Evolutionary conservation across 2,888 invertebrate genomes (phyloP).

Genomic region (Diplazon laetatorius): DNA sequence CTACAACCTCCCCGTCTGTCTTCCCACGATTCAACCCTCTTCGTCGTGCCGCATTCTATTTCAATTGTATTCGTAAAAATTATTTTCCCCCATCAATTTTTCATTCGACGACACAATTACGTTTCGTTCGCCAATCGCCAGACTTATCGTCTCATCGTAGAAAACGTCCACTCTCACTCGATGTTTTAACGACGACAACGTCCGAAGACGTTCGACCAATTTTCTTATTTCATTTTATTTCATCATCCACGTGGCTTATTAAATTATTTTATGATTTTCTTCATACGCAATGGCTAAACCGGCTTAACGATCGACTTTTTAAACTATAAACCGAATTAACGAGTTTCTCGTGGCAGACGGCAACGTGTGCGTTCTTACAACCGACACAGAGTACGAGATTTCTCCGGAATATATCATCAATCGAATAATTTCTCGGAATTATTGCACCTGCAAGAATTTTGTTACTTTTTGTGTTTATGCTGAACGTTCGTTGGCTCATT

Average conservation of each 20-base stretch:
- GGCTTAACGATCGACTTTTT: slow-evolving; percentile 31
- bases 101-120: neutral
- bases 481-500: neutral
- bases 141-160: too few relatives aligned
- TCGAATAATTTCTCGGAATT: neutral
- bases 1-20: slow-evolving; percentile 14
- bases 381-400: neutral
- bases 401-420: neutral
- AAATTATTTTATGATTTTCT: slow-evolving; percentile 28
- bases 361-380: slow-evolving; percentile 1
- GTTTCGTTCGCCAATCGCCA: neutral
- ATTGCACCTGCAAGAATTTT: neutral
- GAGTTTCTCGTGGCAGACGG: slow-evolving; percentile 28
- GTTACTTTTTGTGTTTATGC: neutral
- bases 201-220: neutral
- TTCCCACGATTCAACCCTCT: neutral
- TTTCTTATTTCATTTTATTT: slow-evolving; percentile 20
- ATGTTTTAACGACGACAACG: slow-evolving; percentile 14
- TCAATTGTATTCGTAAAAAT: slow-evolving; percentile 9
- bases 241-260: slow-evolving; percentile 21
- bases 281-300: neutral
- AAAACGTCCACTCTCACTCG: too few relatives aligned
- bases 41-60: slow-evolving; percentile 30
- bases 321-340: slow-evolving; percentile 21
- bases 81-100: neutral